Conservation (phyloP, 2,113 vertebrate species). For the Nothoprocta perdicaria region DNA sequence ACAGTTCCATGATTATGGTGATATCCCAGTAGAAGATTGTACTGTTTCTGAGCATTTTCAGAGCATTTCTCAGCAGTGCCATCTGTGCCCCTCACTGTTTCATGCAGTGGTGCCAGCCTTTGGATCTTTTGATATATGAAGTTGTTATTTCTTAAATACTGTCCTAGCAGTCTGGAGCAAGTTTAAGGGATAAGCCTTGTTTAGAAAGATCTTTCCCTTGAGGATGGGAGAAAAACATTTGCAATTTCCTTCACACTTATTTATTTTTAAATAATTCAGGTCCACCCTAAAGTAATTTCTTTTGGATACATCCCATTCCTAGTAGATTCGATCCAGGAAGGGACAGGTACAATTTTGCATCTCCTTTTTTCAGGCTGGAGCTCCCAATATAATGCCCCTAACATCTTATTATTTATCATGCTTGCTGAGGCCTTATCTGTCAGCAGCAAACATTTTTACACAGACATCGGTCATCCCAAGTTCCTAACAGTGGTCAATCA, state of each 20-base stretch:
- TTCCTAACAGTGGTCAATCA: neutral
- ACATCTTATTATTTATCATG: neutral
- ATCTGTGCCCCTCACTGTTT: neutral
- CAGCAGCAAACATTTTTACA: neutral
- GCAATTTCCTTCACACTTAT: neutral
- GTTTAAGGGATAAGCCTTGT: neutral
- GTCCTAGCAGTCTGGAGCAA: neutral
- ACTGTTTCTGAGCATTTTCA: slow-evolving; percentile 33
- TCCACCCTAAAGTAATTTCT: neutral
- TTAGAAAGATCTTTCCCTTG: neutral
- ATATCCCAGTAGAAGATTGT: neutral
- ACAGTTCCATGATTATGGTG: neutral
- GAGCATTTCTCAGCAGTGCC: slow-evolving; percentile 24
- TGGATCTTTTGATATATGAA: neutral
- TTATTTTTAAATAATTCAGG: neutral
- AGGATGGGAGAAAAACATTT: neutral
- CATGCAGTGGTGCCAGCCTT: neutral
- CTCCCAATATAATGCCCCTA: neutral
- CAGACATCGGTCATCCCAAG: neutral
- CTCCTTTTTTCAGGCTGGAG: neutral
- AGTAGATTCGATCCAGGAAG: neutral
- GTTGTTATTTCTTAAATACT: neutral
- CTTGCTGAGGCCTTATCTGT: neutral
- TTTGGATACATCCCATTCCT: neutral
- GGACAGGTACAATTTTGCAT: neutral